Base-by-base conservation (phyloP, 2,888 invertebrate genomes). In the Sarcophaga variegata region DNA sequence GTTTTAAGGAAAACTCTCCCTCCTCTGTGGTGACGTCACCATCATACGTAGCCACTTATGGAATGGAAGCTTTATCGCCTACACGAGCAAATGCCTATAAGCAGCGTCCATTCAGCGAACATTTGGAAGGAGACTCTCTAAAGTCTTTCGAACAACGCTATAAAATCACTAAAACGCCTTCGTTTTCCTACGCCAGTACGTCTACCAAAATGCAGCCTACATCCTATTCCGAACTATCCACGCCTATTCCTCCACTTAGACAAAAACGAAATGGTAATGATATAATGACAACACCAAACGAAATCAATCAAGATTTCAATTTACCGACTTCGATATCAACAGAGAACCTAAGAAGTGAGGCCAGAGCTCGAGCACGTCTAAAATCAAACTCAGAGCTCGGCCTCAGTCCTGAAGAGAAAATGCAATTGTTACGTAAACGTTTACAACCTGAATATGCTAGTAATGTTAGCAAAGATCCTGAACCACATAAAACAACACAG, bases 331-430 rank as follows among this genome's bases (percentile, higher is more conserved):
- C 89, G 5, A 77, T 90, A 4, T 92, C 92, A 0, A 95, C 95
- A 0, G 95, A 95, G 89, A 95, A 95, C 91, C 93, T 96, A 71
- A 95, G 95, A 85, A 95, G 95, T 86, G 95, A 95, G 87, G 95
- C 95, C 37, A 93, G 96, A 80, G 95, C 95, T 25, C 94, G 96
- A 72, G 96, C 96, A 11, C 94, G 96, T 70, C 92, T 96, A 37
- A 96, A 96, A 92, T 96, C 96, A 82, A 96, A 97, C 91, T 96
- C 96, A 88, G 96, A 97, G 90, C 92, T 97, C 37, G 96, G 96
- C 2, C 93, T 95, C n/a, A 96, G 95, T 92, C 96, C 95, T 0
- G 96, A 96, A 90, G 96, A 96, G 86, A 95, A 95, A 90, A 93
- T 96, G 81, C 94, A 94, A 85, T 93, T 95, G 79, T 90, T 96